Evolutionary conservation across 2,888 invertebrate genomes (phyloP).

Genomic region (Amblyjoppa proteus): DNA sequence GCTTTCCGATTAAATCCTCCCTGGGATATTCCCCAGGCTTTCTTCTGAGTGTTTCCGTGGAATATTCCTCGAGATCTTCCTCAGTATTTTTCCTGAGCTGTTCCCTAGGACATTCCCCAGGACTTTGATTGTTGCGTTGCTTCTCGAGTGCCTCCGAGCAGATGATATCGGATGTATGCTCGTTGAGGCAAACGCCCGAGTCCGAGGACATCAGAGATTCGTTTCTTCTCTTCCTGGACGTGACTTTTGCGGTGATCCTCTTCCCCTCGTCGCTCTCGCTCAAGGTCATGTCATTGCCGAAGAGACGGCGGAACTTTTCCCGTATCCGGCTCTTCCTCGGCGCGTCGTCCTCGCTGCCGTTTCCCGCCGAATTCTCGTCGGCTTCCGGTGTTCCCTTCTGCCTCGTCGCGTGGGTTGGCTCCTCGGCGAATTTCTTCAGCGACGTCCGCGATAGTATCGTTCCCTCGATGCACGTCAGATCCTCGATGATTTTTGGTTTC

Average conservation of each 20-base stretch:
- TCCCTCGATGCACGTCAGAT: constrained; percentile 59
- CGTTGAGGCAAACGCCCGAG: constrained; percentile 29
- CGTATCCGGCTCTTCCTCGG: constrained; percentile 20
- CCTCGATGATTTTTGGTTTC: constrained; percentile 54
- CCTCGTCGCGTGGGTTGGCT: neutral
- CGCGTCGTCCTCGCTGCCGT: neutral
- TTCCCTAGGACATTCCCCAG: neutral
- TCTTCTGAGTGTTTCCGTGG: too few relatives aligned
- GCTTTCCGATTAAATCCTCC: too few relatives aligned
- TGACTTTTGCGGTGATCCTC: neutral
- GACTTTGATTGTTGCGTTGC: neutral
- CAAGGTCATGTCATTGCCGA: constrained; percentile 30
- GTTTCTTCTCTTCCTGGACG: constrained; percentile 20
- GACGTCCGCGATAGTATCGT: constrained; percentile 16
- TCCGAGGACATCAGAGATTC: constrained; percentile 32
- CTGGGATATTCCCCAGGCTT: too few relatives aligned
- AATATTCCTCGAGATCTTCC: too few relatives aligned
- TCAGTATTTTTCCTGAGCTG: too few relatives aligned
- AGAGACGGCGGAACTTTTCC: constrained; percentile 35
- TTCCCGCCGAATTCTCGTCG: neutral
- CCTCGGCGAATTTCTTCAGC: neutral
- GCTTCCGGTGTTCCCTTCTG: neutral
- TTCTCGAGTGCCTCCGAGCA: neutral
- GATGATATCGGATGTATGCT: neutral
- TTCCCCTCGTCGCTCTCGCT: constrained; percentile 49